Evolutionary conservation across 2,888 invertebrate species (phyloP).

Genomic region (Trypoxylon attenuatum): DNA sequence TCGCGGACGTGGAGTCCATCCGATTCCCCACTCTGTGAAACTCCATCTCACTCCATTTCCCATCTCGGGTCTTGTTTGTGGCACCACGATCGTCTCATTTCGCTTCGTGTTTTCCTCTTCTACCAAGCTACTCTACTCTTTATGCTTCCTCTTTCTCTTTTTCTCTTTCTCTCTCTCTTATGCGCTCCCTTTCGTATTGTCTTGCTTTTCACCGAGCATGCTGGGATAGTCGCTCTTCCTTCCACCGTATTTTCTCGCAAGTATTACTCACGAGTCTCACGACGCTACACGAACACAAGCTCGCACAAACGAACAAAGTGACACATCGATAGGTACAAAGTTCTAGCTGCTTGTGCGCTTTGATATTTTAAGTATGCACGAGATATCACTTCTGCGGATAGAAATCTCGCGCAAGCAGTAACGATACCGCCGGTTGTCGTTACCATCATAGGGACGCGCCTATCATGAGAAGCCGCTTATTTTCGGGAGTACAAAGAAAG

Average conservation of each 20-base stretch:
- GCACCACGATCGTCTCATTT: not conserved
- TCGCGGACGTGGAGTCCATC: conserved; percentile 56
- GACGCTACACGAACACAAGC: conserved; percentile 3
- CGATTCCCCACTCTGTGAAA: conserved; percentile 56
- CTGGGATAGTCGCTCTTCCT: no score
- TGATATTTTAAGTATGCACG: conserved; percentile 19
- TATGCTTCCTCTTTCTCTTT: conserved; percentile 23
- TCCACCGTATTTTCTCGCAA: conserved; percentile 27
- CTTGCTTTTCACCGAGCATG: conserved; percentile 5
- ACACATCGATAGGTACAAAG: conserved; percentile 56
- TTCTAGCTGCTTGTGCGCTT: conserved; percentile 33
- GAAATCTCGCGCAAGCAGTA: no score
- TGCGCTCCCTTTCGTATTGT: conserved; percentile 11
- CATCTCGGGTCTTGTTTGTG: not conserved
- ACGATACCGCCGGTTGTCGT: no score
- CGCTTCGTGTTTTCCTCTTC: conserved; percentile 18
- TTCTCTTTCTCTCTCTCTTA: conserved; percentile 20
- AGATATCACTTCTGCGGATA: conserved; percentile 23
- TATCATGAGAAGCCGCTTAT: no score
- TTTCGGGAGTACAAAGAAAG: no score
- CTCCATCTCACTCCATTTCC: conserved; percentile 40
- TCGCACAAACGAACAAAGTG: conserved; percentile 38
- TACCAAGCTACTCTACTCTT: no score
- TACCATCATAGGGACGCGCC: no score
- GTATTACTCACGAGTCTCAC: conserved; percentile 35